phyloP scores from a whole-genome alignment of 1,140 invertebrate species.

The Tetragnatha versicolor region DNA sequence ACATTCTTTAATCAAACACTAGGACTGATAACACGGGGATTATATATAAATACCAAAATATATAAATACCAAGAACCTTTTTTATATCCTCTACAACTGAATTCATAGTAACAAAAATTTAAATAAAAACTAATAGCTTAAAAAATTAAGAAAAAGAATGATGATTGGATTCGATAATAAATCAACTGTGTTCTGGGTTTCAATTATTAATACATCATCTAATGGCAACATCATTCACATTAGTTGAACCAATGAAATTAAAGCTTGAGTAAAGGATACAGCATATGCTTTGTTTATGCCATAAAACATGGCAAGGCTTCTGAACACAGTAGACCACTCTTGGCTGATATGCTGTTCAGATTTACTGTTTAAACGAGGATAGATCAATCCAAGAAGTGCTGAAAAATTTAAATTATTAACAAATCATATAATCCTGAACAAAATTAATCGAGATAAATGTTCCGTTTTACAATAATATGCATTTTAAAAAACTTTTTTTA shows the following conservation, averaged over 20 bases:
- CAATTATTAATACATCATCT: too few relatives aligned
- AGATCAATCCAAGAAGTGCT: slow-evolving; percentile 45
- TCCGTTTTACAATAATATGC: too few relatives aligned
- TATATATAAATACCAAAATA: not conserved
- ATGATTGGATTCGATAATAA: too few relatives aligned
- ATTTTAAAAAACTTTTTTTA: too few relatives aligned
- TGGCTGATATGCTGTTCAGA: slow-evolving; percentile 43
- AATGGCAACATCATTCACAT: too few relatives aligned
- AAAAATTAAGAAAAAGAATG: too few relatives aligned
- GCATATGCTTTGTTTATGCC: slow-evolving; percentile 68
- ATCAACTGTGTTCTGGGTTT: too few relatives aligned
- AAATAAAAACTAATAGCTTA: too few relatives aligned
- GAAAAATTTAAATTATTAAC: not conserved
- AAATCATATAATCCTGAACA: too few relatives aligned
- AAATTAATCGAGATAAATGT: too few relatives aligned
- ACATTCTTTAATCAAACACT: too few relatives aligned
- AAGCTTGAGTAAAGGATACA: slow-evolving; percentile 67
- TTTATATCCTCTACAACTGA: not conserved
- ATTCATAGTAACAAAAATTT: too few relatives aligned
- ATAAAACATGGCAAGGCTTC: slow-evolving; percentile 67
- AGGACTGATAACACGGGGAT: not conserved
- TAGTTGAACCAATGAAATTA: not conserved
- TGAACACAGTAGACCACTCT: slow-evolving; percentile 67
- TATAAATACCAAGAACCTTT: not conserved
- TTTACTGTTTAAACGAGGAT: slow-evolving; percentile 29